Evolutionary conservation across 1,140 invertebrate species (phyloP), one percentile per base, ranked within the genome.

Genomic region (Heliconius hermathena): DNA sequence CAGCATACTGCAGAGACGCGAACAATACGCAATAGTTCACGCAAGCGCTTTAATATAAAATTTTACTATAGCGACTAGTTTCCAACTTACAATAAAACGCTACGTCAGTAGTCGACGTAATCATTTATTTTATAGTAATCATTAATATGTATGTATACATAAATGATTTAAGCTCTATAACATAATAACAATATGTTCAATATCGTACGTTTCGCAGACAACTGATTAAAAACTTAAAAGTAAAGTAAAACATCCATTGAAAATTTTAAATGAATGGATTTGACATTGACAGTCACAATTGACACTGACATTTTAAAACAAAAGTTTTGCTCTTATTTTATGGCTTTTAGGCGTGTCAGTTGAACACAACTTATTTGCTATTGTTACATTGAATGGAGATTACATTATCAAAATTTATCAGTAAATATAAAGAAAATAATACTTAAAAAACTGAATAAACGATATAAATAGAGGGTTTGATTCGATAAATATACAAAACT

Each of bases 1-100:
- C 57, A 1, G 33, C 33, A 60, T n/a, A 75, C 71, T 80, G 73
- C 76, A 76, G 70, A 80, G 52, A 22, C 22, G 66, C 72, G 71
- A 60, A 76, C 52, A 74, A 73, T 75, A 66, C 74, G 54, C 38
- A 75, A 26, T 75, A 20, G 13, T 60, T 66, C 74, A 60, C 74
- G 74, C 54, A 75, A 66, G 74, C 74, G 29, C 54, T 66, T 26
- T 66, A 57, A 20, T 29, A 74, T 66, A 66, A 26, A 66, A 29
- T 11, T 13, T 9, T 8, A 52, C 6, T 52, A n/a, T 29, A 29
- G 9, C 11, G 22, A 66, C 26, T 29, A 66, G 22, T 29, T 26
- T 66, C 13, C 13, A 66, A 66, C 60, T 29, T 22, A 66, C 60
- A 29, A 66, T 66, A 66, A 29, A 66, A 66, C 60, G 26, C 60